These are phyloP conservation scores for Lota lota DNA, from an alignment of 2,113 vertebrate genomes.

Conservation along the genomic window DNA sequence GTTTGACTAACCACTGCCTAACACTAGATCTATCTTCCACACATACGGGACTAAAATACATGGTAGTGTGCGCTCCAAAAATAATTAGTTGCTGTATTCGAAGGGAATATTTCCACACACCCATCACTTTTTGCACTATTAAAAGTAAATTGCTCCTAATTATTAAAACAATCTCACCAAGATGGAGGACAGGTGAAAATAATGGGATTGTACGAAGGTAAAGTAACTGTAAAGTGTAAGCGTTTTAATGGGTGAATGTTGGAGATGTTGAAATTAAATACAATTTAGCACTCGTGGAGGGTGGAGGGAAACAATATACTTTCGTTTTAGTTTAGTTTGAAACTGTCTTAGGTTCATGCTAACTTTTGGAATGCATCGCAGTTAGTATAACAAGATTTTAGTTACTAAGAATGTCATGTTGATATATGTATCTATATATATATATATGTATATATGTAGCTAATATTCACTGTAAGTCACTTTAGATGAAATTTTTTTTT, in stretches of 20 bases:
- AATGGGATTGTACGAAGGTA: constrained; percentile 34
- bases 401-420: too few species aligned
- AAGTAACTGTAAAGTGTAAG: background rate
- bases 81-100: constrained; percentile 48
- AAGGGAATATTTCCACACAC: constrained; percentile 13
- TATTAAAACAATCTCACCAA: constrained; percentile 22
- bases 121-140: constrained; percentile 32
- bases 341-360: too few species aligned
- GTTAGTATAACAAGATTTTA: too few species aligned
- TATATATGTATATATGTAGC: too few species aligned
- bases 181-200: constrained; percentile 30
- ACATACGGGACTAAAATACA: constrained; percentile 23
- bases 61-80: constrained; percentile 29
- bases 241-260: too few species aligned
- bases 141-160: constrained; percentile 48
- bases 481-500: too few species aligned
- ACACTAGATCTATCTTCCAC: constrained; percentile 23
- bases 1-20: too few species aligned
- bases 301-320: too few species aligned
- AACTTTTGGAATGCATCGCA: too few species aligned
- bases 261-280: background rate
- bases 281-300: background rate
- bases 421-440: too few species aligned
- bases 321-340: too few species aligned
- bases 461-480: too few species aligned